phyloP scores from a whole-genome alignment of 1,140 invertebrate species.

The Sinonovacula constricta region DNA sequence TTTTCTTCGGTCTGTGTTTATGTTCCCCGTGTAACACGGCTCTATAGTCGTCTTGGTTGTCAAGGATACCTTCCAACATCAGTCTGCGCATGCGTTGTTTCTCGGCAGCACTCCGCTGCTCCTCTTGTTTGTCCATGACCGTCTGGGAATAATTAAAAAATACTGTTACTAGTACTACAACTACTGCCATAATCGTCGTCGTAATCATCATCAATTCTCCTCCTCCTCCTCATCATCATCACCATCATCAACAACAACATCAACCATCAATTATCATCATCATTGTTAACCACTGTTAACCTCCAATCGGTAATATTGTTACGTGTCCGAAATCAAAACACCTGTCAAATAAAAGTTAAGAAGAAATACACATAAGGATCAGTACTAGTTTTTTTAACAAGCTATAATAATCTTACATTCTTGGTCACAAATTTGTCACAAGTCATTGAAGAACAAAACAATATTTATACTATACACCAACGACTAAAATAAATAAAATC shows the following conservation, averaged over 20 bases:
- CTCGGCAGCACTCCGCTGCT: constrained; percentile 32
- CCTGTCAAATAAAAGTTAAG: constrained; percentile 1
- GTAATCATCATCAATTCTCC: neutral
- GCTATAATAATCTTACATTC: too few relatives aligned
- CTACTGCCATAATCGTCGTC: neutral
- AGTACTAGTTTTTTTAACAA: too few relatives aligned
- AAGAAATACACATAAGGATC: neutral
- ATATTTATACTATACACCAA: too few relatives aligned
- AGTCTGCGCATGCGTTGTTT: constrained; percentile 39
- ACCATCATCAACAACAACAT: neutral
- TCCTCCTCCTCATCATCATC: neutral
- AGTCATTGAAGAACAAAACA: too few relatives aligned
- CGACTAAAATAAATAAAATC: too few relatives aligned
- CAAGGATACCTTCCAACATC: constrained; percentile 46
- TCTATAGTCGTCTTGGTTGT: constrained; percentile 32
- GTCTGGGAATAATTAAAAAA: constrained; percentile 18
- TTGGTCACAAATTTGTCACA: too few relatives aligned
- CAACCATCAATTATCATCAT: neutral
- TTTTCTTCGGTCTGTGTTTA: constrained; percentile 30
- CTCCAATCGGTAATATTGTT: too few relatives aligned
- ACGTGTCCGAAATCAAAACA: too few relatives aligned
- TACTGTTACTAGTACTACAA: neutral
- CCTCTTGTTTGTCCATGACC: constrained; percentile 48
- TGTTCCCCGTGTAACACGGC: constrained; percentile 26
- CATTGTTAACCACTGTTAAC: neutral